A percentile compares a stretch with the other conserved stretches of the same genome.
Conservation (phyloP, 2,888 invertebrate genomes). For the Sinelater perroti region DNA sequence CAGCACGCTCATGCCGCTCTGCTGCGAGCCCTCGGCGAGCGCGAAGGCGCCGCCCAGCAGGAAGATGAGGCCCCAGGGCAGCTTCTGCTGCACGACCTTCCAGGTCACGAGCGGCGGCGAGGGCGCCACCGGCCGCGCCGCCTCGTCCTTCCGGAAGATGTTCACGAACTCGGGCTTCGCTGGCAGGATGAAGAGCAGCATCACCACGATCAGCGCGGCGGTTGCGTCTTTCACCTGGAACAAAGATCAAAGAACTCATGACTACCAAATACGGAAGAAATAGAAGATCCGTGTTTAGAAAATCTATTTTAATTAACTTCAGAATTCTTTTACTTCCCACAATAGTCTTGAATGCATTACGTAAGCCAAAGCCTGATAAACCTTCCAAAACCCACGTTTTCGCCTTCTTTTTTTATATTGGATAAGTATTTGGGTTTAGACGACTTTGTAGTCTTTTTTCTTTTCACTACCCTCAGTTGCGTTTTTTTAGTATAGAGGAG, state of each 20-base stretch:
- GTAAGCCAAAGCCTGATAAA: no score
- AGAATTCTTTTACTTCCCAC: no score
- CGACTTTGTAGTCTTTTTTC: no score
- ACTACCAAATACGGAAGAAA: neutral
- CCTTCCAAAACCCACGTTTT: no score
- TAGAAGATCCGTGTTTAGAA: no score
- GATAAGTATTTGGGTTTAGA: no score
- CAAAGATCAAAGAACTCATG: constrained; percentile 4
- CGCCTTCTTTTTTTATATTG: no score
- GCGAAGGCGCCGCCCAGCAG: constrained; percentile 92
- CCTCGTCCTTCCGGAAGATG: constrained; percentile 68
- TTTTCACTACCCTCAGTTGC: no score
- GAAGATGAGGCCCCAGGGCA: constrained; percentile 91
- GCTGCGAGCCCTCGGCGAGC: constrained; percentile 84
- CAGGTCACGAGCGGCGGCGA: constrained; percentile 82
- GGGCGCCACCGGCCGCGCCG: constrained; percentile 69
- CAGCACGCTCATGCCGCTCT: constrained; percentile 78
- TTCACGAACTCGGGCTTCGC: constrained; percentile 78
- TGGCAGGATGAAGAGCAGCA: constrained; percentile 85
- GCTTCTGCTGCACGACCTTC: constrained; percentile 83
- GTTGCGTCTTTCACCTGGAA: constrained; percentile 82
- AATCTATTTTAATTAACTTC: no score
- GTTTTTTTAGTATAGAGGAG: no score
- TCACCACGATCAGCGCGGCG: constrained; percentile 82
- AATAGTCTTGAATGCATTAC: no score